Conservation (phyloP, 2,113 vertebrate genomes). For the Calyptommatus sinebrachiatus region DNA sequence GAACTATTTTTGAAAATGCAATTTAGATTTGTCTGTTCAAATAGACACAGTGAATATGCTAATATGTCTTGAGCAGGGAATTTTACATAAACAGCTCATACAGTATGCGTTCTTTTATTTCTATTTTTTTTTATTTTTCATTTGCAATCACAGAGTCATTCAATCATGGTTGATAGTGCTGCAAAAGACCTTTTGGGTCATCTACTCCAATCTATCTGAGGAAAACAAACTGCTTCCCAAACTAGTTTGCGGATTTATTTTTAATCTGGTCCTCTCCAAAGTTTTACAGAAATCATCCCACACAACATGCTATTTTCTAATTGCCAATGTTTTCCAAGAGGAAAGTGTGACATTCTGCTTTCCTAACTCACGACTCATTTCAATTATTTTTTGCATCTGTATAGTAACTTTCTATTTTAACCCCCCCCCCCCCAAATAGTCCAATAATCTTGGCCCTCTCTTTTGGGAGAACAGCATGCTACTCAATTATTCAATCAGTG, state of each 20-base stretch:
- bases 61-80: conserved; percentile 32
- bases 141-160: conserved; percentile 26
- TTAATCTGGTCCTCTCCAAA: background rate
- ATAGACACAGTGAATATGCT: conserved; percentile 29
- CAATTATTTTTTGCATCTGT: background rate
- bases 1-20: conserved; percentile 44
- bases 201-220: conserved; percentile 35
- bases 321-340: background rate
- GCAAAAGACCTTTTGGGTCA: conserved; percentile 33
- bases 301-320: background rate
- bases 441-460: background rate
- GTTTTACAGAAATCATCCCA: background rate
- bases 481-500: background rate
- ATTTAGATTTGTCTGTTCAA: conserved; percentile 18
- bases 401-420: background rate
- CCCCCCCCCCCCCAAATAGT: background rate
- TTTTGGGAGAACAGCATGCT: background rate
- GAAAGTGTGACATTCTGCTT: background rate
- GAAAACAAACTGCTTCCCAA: background rate
- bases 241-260: conserved; percentile 11
- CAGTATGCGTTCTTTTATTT: conserved; percentile 9
- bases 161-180: conserved; percentile 19
- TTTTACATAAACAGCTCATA: conserved; percentile 42
- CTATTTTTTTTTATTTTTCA: conserved; percentile 12
- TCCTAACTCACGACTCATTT: background rate